Conservation (phyloP, 1,140 invertebrate genomes). For the Aphelenchoides avenae region DNA sequence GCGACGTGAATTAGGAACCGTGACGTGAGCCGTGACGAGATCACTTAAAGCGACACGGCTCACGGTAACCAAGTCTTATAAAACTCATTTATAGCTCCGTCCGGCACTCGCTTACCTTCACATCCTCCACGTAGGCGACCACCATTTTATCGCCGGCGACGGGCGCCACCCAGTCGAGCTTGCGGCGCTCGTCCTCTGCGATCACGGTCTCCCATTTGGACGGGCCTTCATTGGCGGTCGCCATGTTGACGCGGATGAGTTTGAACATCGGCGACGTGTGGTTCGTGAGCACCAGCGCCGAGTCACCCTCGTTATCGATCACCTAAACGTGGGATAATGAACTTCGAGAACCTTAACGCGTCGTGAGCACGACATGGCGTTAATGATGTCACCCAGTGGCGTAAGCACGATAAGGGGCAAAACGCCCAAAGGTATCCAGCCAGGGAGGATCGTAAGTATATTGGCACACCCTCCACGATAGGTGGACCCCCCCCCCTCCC, state of each 20-base stretch:
- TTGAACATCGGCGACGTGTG: conserved; percentile 85
- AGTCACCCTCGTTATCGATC: conserved; percentile 21
- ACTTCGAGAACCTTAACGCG: too few species aligned
- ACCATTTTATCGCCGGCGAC: conserved; percentile 82
- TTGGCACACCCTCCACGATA: too few species aligned
- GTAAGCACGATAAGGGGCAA: too few species aligned
- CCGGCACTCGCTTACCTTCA: conserved; percentile 68
- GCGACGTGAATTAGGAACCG: too few species aligned
- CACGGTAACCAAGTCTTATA: neutral
- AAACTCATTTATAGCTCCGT: neutral
- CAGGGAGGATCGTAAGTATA: too few species aligned
- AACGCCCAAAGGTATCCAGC: too few species aligned
- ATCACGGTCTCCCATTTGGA: conserved; percentile 79
- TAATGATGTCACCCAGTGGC: too few species aligned
- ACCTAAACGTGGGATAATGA: too few species aligned
- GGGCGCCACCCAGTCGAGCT: conserved; percentile 79
- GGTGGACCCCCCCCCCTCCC: too few species aligned
- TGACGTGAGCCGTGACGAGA: too few species aligned
- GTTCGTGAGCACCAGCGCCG: conserved; percentile 73
- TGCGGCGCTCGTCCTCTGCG: conserved; percentile 77
- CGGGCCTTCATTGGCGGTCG: conserved; percentile 64
- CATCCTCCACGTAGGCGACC: conserved; percentile 84
- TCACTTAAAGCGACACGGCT: too few species aligned
- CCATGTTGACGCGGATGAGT: conserved; percentile 81
- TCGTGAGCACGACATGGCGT: too few species aligned